Evolutionary conservation across 2,797 vertebrate genomes (phyloP), one percentile per base, ranked within the genome.

Genomic region (Scyliorhinus canicula): DNA sequence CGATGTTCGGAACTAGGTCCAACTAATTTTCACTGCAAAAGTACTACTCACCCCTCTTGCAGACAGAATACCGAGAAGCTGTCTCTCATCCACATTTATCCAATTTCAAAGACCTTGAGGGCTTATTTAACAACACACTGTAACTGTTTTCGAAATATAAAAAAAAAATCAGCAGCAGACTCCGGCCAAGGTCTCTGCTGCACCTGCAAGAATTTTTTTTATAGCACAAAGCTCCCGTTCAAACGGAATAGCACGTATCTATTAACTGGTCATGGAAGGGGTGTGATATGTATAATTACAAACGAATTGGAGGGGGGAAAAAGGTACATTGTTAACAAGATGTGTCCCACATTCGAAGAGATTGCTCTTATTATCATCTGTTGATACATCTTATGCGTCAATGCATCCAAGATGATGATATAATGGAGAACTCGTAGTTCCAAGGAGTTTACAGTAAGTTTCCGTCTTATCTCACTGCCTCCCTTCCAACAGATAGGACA

Each of bases 61-160:
- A 93, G 95, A 95, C 97, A 94, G 97, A 96, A 96, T 96, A 96
- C 96, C 85, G 95, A 55, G 79, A 95, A 95, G 57, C 95, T 95
- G 93, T 74, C 96, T 97, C 96, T 95, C 97, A 77, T 95, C 96
- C 67, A 96, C 97, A 97, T 99, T 98, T 99, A 99, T 98, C 96
- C 97, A 96, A 96, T 95, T 95, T 95, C 96, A 44, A 96, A 97
- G 98, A 98, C 98, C 98, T 99, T 99, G 98, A 98, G 97, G 97
- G 97, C 97, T 96, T 97, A 97, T 97, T 96, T 94, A 97, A 96
- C 96, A 97, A 98, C 97, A 98, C 97, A 98, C 96, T 97, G 97
- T 98, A 97, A 96, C 98, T 96, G 97, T 98, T 98, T 97, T 97
- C 95, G 94, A 95, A 96, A 60, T 60, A 60, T 60, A 97, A 95